A percentile compares a stretch with the other conserved stretches of the same genome.
These are phyloP conservation scores for Druon quercuslanigerum DNA, from an alignment of 1,140 invertebrate species.

Conservation along the genomic window DNA sequence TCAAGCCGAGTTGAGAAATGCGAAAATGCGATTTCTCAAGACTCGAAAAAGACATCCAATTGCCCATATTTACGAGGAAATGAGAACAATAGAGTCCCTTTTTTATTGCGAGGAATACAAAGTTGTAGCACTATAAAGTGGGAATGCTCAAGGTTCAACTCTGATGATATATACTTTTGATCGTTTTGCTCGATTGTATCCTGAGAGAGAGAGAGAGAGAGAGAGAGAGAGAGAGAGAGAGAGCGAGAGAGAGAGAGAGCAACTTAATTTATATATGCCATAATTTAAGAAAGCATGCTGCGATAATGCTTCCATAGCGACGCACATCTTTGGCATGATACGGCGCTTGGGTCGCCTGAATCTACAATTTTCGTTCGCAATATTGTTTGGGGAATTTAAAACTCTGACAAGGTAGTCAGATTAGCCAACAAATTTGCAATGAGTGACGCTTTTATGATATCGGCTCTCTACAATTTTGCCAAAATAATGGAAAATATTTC, in stretches of 20 bases:
- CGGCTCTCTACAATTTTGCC: too few species aligned
- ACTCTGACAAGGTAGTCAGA: conserved; percentile 11
- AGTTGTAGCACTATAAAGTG: background rate
- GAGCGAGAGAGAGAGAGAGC: too few species aligned
- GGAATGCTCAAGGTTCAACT: background rate
- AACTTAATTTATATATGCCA: conserved; percentile 18
- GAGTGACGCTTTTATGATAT: background rate
- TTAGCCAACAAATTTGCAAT: conserved; percentile 19
- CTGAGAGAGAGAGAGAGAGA: conserved; percentile 2
- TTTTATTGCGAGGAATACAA: background rate
- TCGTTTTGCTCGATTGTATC: conserved; percentile 27
- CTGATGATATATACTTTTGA: conserved; percentile 27
- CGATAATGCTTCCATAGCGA: conserved; percentile 25
- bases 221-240: conserved; percentile 6
- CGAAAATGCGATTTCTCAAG: background rate
- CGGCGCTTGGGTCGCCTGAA: conserved; percentile 1
- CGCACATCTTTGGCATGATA: conserved; percentile 10
- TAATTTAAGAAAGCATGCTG: conserved; percentile 27
- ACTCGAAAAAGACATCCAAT: conserved; percentile 13
- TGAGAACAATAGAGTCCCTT: background rate
- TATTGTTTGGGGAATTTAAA: conserved; percentile 14
- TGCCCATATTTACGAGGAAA: conserved; percentile 15
- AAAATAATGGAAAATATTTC: too few species aligned
- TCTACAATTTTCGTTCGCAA: conserved; percentile 11
- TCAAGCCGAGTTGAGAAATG: background rate